Evolutionary conservation across 1,140 invertebrate genomes (phyloP).

Genomic region (Oppia nitens): DNA sequence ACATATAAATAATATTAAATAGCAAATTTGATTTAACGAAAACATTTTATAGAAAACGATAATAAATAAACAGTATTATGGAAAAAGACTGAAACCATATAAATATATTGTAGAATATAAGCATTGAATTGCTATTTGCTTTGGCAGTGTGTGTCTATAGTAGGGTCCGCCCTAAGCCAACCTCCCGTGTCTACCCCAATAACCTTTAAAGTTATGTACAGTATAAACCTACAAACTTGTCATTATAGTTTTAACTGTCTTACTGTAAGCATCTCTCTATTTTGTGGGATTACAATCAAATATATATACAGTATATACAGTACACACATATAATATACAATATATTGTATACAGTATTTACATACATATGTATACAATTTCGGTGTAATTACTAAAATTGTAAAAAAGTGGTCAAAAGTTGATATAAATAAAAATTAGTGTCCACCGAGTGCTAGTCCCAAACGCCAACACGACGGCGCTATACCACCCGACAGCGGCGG

Average conservation of each 20-base stretch:
- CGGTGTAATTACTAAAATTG: too few species aligned
- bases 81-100: not conserved
- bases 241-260: too few species aligned
- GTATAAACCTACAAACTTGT: not conserved
- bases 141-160: not conserved
- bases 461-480: conserved; percentile 3
- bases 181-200: not conserved
- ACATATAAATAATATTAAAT: not conserved
- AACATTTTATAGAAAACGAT: not conserved
- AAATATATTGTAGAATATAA: not conserved
- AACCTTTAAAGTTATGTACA: not conserved
- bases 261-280: too few species aligned
- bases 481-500: conserved; percentile 9
- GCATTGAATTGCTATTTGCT: not conserved
- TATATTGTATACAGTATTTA: too few species aligned
- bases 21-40: not conserved
- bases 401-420: too few species aligned
- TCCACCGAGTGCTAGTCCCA: not conserved
- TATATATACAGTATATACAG: too few species aligned
- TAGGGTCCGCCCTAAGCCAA: not conserved
- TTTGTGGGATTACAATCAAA: too few species aligned
- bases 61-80: not conserved
- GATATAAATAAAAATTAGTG: too few species aligned
- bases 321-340: too few species aligned
- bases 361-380: too few species aligned